Evolutionary conservation across 1,140 invertebrate species (phyloP).

Genomic region (Scylla paramamosain): DNA sequence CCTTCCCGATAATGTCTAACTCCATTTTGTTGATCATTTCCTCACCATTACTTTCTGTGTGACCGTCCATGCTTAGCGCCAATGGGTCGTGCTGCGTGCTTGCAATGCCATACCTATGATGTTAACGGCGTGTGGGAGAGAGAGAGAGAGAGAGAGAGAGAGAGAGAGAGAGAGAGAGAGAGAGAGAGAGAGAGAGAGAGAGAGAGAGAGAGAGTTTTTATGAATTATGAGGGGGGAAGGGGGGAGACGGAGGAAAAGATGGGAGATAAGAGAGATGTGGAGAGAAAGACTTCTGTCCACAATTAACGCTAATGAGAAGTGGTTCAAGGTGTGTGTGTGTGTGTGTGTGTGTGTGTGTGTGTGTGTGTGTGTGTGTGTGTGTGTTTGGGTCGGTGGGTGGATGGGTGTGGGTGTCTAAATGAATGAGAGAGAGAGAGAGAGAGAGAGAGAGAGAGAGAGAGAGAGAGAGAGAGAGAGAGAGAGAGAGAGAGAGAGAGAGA

Average conservation of each 20-base stretch:
- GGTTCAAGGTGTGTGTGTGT: background rate
- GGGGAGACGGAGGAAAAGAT: background rate
- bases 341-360: conserved; percentile 38
- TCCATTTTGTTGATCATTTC: too few species aligned
- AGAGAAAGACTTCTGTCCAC: background rate
- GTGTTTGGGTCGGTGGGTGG: conserved; percentile 21
- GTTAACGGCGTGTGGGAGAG: background rate
- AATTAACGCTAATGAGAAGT: background rate
- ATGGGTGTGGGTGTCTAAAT: background rate
- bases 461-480: too few species aligned
- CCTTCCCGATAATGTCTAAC: too few species aligned
- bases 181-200: background rate
- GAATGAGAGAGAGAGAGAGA: background rate
- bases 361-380: conserved; percentile 37
- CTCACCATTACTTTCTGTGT: background rate
- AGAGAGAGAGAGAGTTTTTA: background rate
- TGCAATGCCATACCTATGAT: background rate
- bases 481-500: too few species aligned
- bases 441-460: too few species aligned
- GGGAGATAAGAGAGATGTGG: background rate
- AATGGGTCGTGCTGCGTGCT: too few species aligned
- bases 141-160: too few species aligned
- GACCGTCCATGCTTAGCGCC: too few species aligned
- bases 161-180: background rate
- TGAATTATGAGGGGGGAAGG: background rate